A percentile compares a stretch with the other conserved stretches of the same genome.
Evolutionary conservation across 2,888 invertebrate genomes (phyloP).

Genomic region (Caenorhabditis parvicauda): DNA sequence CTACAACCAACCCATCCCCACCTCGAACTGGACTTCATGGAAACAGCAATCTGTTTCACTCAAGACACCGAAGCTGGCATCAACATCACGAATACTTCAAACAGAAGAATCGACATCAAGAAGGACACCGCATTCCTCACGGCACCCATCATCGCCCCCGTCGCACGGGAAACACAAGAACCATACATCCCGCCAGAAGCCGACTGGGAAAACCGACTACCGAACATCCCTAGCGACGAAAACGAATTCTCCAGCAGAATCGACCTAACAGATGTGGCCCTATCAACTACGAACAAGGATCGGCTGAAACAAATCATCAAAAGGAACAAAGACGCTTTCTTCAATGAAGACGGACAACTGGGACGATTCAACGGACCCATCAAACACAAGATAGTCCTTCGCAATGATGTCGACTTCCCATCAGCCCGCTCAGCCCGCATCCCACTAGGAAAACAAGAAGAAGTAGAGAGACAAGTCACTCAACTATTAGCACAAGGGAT

Average conservation of each 20-base stretch:
- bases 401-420: conserved; percentile 4
- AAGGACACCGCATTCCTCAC: neutral
- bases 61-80: neutral
- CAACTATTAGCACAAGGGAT: conserved; percentile 15
- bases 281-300: too few species aligned
- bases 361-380: conserved; percentile 18
- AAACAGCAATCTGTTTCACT: conserved; percentile 4
- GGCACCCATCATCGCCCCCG: neutral
- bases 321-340: conserved; percentile 7
- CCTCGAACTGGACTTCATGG: neutral
- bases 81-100: neutral
- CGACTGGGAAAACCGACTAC: conserved; percentile 11
- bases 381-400: conserved; percentile 13
- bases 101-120: neutral
- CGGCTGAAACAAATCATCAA: conserved; percentile 6
- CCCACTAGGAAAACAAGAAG: conserved; percentile 10
- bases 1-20: neutral
- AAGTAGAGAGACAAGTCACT: conserved; percentile 17
- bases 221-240: neutral
- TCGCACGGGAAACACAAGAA: neutral
- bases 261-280: neutral
- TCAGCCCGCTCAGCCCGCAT: conserved; percentile 6
- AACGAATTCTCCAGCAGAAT: neutral
- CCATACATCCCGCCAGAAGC: conserved; percentile 13
- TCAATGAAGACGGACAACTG: conserved; percentile 21